phyloP scores from a whole-genome alignment of 2,888 invertebrate species.

The Ennomos quercinarius region DNA sequence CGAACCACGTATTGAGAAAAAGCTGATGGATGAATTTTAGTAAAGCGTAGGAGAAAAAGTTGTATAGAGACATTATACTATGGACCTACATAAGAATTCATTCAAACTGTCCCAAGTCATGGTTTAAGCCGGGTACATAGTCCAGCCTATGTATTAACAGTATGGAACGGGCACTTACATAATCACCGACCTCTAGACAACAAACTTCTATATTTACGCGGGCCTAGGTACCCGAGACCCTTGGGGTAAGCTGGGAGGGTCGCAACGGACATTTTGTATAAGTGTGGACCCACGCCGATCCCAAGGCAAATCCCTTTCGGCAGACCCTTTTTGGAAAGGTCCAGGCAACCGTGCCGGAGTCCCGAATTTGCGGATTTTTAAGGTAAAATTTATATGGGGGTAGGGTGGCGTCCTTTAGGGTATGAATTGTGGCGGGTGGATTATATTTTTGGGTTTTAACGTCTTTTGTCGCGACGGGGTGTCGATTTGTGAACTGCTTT shows the following conservation, averaged over 20 bases:
- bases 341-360: slow-evolving; percentile 75
- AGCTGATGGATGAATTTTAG: too few species aligned
- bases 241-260: slow-evolving; percentile 64
- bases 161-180: slow-evolving; percentile 51
- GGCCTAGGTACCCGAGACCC: slow-evolving; percentile 70
- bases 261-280: slow-evolving; percentile 85
- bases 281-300: slow-evolving; percentile 79
- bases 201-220: slow-evolving; percentile 82
- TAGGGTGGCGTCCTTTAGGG: slow-evolving; percentile 45
- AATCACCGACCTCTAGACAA: slow-evolving; percentile 64
- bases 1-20: too few species aligned
- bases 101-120: not conserved
- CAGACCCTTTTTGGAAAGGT: slow-evolving; percentile 79
- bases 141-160: slow-evolving; percentile 16
- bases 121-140: not conserved
- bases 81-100: not conserved
- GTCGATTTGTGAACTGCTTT: slow-evolving; percentile 30
- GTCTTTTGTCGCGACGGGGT: slow-evolving; percentile 36
- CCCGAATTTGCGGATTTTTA: slow-evolving; percentile 85
- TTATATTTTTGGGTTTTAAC: slow-evolving; percentile 43
- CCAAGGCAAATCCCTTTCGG: slow-evolving; percentile 84
- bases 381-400: slow-evolving; percentile 83
- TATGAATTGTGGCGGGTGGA: slow-evolving; percentile 46
- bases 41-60: too few species aligned
- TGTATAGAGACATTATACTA: too few species aligned